Conservation (phyloP, 2,113 vertebrate species). For the Pelusios castaneus region DNA sequence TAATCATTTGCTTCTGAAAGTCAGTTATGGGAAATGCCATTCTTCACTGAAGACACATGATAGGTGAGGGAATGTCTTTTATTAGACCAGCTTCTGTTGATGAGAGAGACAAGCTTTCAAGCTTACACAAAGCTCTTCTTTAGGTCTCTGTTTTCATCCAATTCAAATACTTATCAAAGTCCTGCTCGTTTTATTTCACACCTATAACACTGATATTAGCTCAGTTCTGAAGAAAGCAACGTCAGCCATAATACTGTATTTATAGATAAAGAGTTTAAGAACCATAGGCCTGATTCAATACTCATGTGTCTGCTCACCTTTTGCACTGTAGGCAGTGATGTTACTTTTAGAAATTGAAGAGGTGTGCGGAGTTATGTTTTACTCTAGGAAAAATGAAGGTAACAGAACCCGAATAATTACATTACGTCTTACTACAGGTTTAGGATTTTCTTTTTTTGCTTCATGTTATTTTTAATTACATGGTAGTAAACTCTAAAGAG, state of each 20-base stretch:
- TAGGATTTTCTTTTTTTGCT: background rate
- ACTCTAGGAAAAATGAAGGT: background rate
- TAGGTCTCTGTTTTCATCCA: too few relatives aligned
- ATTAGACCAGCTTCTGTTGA: too few relatives aligned
- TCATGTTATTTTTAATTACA: background rate
- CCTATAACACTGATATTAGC: background rate
- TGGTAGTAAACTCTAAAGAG: background rate
- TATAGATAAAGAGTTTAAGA: background rate
- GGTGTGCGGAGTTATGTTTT: background rate
- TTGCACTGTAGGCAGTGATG: background rate
- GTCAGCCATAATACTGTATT: background rate
- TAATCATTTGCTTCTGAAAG: constrained; percentile 21
- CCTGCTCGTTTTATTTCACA: background rate
- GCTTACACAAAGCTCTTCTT: too few relatives aligned
- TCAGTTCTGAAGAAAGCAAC: background rate
- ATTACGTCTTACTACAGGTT: background rate
- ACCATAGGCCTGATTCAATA: background rate
- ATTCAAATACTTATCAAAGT: background rate
- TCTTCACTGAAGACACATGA: background rate
- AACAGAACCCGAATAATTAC: background rate
- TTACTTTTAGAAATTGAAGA: background rate
- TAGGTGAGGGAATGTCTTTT: too few relatives aligned
- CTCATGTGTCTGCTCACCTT: background rate
- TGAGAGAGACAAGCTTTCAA: too few relatives aligned
- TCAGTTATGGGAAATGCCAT: background rate